Base-by-base conservation (phyloP, 2,113 vertebrate genomes). In the Dasypus novemcinctus region DNA sequence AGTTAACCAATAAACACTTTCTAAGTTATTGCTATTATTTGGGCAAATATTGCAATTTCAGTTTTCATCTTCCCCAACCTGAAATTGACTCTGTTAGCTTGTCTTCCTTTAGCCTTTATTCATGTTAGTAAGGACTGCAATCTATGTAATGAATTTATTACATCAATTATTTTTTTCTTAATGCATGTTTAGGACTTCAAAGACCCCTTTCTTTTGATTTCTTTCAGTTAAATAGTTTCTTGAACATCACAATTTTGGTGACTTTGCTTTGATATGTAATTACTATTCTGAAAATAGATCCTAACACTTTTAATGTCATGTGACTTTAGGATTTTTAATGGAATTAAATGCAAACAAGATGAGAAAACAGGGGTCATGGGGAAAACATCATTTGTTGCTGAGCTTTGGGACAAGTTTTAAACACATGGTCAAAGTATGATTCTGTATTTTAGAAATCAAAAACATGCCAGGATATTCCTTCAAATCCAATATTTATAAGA, bases 101-200 rank as follows among this genome's bases (percentile, higher is more conserved):
- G 49, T 96, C 85, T 98, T 97, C 96, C 87, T 0, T 94, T 95
- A 97, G 96, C 91, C 95, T 97, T 96, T 97, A 95, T 71, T 97
- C 95, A 75, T 74, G 93, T 78, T 97, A 96, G 95, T 93, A 72
- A 94, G 91, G 69, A 93, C 82, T 96, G 93, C 94, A 98, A 96
- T 98, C 98, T 98, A 91, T 95, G 97, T 97, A 97, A 97, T 98
- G 98, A 98, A 98, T 98, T 98, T 98, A 98, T 97, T 97, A 97
- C 94, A 96, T 98, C 97, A 98, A 97, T 98, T 98, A 97, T 94
- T 93, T 98, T 97, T 91, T 94, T 98, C 98, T 97, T 98, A 97
- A 97, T 98, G 96, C 95, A 97, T 97, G 95, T 97, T 98, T 98
- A 98, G 94, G 95, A 97, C 93, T 98, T 98, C 97, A 98, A 96